Percentiles rank a stretch among this genome's conserved stretches.
These are phyloP conservation scores for Ctenopoma kingsleyae DNA, from an alignment of 2,797 vertebrate species.

Conservation along the genomic window DNA sequence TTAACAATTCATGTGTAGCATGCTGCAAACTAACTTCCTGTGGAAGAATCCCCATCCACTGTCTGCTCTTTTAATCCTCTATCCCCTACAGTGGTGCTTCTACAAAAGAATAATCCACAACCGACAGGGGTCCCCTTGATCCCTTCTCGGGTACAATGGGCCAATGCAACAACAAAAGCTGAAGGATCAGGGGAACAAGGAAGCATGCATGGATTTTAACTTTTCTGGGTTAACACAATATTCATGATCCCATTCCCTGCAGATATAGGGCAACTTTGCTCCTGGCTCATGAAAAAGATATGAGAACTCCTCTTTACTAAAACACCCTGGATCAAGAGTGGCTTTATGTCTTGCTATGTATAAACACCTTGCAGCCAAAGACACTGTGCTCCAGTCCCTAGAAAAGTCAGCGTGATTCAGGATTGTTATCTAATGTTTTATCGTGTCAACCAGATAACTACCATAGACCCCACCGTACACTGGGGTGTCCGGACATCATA, in stretches of 20 bases:
- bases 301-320: constrained; percentile 52
- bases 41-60: constrained; percentile 71
- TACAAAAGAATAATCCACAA: constrained; percentile 82
- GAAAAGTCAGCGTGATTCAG: constrained; percentile 34
- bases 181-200: constrained; percentile 79
- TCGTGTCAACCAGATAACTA: constrained; percentile 10
- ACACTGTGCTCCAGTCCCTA: constrained; percentile 30
- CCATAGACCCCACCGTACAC: neutral
- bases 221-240: constrained; percentile 82
- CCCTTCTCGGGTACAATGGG: constrained; percentile 79
- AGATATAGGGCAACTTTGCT: constrained; percentile 71
- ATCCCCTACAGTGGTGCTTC: constrained; percentile 77
- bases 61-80: constrained; percentile 81
- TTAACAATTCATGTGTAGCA: constrained; percentile 64
- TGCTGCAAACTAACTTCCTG: constrained; percentile 73
- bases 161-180: constrained; percentile 79
- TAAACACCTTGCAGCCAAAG: constrained; percentile 68
- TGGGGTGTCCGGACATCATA: constrained; percentile 4
- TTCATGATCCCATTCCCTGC: constrained; percentile 75
- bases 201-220: constrained; percentile 75
- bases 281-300: constrained; percentile 63
- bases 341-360: constrained; percentile 63
- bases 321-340: constrained; percentile 55
- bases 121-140: constrained; percentile 82
- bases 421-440: constrained; percentile 53